Conservation (phyloP, 1,140 invertebrate species). For the Brachionus sp. region DNA sequence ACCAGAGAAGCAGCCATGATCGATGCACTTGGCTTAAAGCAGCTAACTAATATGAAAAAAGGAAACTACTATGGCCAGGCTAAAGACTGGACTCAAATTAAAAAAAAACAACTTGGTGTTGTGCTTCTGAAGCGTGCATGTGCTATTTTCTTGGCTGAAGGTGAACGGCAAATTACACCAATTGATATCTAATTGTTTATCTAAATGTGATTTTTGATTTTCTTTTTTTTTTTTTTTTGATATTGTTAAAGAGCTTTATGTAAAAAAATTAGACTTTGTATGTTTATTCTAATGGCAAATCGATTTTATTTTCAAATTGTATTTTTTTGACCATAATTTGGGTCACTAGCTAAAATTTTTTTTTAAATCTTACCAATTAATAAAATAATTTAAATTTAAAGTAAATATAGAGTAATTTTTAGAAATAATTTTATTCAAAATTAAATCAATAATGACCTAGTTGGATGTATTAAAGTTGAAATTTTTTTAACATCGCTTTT, state of each 20-base stretch:
- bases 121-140: constrained; percentile 79
- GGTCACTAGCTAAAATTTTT: background rate
- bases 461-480: too few species aligned
- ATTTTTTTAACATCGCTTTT: too few species aligned
- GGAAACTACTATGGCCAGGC: constrained; percentile 79
- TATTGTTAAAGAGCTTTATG: background rate
- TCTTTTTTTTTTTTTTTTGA: background rate
- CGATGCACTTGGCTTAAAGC: constrained; percentile 72
- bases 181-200: constrained; percentile 48
- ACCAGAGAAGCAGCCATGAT: constrained; percentile 90
- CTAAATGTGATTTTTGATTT: background rate
- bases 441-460: too few species aligned
- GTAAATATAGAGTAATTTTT: too few species aligned
- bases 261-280: background rate
- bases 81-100: constrained; percentile 69
- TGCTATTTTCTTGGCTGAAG: constrained; percentile 78
- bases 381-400: background rate
- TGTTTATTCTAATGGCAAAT: constrained; percentile 1
- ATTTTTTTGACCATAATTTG: background rate
- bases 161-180: constrained; percentile 62
- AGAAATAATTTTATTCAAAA: too few species aligned
- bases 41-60: constrained; percentile 74
- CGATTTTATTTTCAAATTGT: background rate
- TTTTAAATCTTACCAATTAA: background rate
- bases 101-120: constrained; percentile 71